A percentile compares a stretch with the other conserved stretches of the same genome.
phyloP scores from a whole-genome alignment of 2,797 vertebrate species.

The Crax fasciolata region DNA sequence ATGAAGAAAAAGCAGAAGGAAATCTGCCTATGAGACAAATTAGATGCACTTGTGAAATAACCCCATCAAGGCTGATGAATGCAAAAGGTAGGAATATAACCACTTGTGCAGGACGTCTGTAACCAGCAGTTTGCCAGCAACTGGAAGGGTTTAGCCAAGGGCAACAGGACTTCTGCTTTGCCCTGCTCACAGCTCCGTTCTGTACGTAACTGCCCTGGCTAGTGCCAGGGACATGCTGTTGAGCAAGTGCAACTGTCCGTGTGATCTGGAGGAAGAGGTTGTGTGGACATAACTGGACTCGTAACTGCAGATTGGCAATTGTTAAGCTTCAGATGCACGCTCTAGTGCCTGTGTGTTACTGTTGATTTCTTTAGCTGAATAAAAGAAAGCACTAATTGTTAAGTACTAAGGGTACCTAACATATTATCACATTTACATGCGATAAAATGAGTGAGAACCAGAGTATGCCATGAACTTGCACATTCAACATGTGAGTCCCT shows the following conservation, averaged over 20 bases:
- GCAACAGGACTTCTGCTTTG: neutral
- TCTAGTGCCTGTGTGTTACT: conserved; percentile 48
- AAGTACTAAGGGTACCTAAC: neutral
- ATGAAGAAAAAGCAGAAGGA: conserved; percentile 11
- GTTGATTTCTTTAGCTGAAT: conserved; percentile 71
- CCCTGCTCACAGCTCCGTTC: neutral
- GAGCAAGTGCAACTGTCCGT: neutral
- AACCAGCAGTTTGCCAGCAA: neutral
- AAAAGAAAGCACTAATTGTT: conserved; percentile 68
- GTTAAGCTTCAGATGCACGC: neutral
- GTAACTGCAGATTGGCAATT: neutral
- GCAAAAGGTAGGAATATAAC: neutral
- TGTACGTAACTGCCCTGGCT: neutral
- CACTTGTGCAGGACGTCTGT: neutral
- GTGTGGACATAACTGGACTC: neutral
- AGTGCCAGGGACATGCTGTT: neutral
- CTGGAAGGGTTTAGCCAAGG: neutral
- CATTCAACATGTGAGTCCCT: neutral
- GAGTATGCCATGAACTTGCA: neutral
- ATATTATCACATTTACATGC: neutral
- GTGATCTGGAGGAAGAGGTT: neutral
- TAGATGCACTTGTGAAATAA: neutral
- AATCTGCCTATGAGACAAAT: neutral
- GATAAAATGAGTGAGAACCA: neutral
- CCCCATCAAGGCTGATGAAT: neutral